These are phyloP conservation scores for Amblyjoppa fuscipennis DNA, from an alignment of 2,888 invertebrate species.

Conservation along the genomic window DNA sequence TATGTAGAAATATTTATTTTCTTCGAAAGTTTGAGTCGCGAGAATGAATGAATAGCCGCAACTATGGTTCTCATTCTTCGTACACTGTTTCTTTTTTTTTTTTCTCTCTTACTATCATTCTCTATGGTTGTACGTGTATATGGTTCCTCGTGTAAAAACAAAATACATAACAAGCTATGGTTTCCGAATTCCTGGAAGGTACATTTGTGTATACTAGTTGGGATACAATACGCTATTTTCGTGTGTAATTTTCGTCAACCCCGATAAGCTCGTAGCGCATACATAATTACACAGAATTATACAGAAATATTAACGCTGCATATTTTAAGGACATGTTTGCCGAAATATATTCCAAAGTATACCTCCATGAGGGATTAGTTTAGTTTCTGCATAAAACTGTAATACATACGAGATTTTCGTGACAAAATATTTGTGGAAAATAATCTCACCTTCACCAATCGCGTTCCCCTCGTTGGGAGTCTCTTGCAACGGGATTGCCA, in stretches of 20 bases:
- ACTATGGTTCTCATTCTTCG: not conserved
- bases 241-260: not conserved
- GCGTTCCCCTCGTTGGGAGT: conserved; percentile 60
- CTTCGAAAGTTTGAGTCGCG: not conserved
- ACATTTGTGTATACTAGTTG: conserved; percentile 1
- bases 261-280: not conserved
- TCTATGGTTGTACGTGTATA: conserved; percentile 2
- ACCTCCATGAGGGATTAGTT: not conserved
- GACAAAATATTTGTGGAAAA: conserved; percentile 1
- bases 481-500: conserved; percentile 28
- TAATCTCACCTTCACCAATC: conserved; percentile 58
- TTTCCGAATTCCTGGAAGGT: conserved; percentile 40
- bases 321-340: too few species aligned
- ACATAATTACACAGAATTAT: not conserved
- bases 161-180: conserved; percentile 23
- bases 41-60: conserved; percentile 15
- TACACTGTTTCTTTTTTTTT: not conserved
- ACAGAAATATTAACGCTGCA: not conserved
- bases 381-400: not conserved
- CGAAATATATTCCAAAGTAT: not conserved
- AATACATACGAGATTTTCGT: not conserved
- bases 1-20: not conserved
- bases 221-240: not conserved
- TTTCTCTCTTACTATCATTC: conserved; percentile 4
- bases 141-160: conserved; percentile 23